Evolutionary conservation across 92 coral and sea anemone species (phyloP).

Genomic region (Epizoanthus rinbou): DNA sequence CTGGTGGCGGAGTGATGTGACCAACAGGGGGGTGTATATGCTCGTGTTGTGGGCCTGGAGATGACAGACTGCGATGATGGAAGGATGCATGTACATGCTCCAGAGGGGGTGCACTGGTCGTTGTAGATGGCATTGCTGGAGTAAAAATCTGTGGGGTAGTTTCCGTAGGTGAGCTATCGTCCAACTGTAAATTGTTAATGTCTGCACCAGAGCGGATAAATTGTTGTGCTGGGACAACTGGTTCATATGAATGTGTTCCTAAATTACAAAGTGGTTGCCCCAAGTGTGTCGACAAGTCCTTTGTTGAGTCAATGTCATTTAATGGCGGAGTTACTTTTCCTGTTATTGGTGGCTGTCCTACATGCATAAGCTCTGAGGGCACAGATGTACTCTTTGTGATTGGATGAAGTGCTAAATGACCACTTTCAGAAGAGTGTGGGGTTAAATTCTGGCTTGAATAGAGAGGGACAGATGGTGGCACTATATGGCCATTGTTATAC

Average conservation of each 20-base stretch:
- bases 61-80: slow-evolving; percentile 33
- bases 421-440: slow-evolving; percentile 9
- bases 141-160: slow-evolving; percentile 3
- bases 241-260: slow-evolving; percentile 79
- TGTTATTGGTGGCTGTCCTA: background rate
- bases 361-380: slow-evolving; percentile 45
- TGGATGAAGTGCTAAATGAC: slow-evolving; percentile 25
- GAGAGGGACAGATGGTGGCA: slow-evolving; percentile 17
- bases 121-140: slow-evolving; percentile 36
- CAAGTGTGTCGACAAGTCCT: slow-evolving; percentile 48
- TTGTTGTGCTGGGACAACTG: slow-evolving; percentile 71
- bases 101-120: slow-evolving; percentile 51
- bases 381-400: slow-evolving; percentile 39
- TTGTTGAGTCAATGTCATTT: slow-evolving; percentile 11
- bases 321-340: slow-evolving; percentile 35
- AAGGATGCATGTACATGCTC: slow-evolving; percentile 28
- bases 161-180: slow-evolving; percentile 39
- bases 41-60: slow-evolving; percentile 17
- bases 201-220: slow-evolving; percentile 87
- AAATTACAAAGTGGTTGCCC: slow-evolving; percentile 81
- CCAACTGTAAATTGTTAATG: slow-evolving; percentile 61
- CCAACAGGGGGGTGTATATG: slow-evolving; percentile 40
- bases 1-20: slow-evolving; percentile 56
- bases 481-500: slow-evolving; percentile 17
- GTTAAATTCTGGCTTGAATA: slow-evolving; percentile 10